phyloP scores from a whole-genome alignment of 1,140 invertebrate species.

The Bombus haemorrhoidalis region DNA sequence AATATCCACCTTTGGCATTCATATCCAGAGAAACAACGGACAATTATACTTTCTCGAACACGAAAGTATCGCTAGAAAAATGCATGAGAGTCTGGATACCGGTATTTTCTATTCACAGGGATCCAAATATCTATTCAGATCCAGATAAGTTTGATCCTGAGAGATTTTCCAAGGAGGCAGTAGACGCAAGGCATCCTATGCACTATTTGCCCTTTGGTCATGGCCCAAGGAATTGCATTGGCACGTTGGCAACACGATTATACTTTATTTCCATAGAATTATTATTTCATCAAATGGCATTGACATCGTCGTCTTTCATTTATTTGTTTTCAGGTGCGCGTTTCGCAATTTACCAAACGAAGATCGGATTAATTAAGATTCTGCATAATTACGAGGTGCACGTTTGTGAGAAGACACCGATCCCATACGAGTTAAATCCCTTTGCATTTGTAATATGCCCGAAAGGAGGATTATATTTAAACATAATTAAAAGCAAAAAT shows the following conservation, averaged over 20 bases:
- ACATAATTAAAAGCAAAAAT: background rate
- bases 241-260: slow-evolving; percentile 74
- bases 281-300: too few relatives aligned
- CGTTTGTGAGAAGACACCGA: slow-evolving; percentile 70
- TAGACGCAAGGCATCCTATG: slow-evolving; percentile 77
- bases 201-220: slow-evolving; percentile 88
- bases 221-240: slow-evolving; percentile 89
- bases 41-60: slow-evolving; percentile 81
- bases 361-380: slow-evolving; percentile 80
- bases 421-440: slow-evolving; percentile 73
- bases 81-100: slow-evolving; percentile 80
- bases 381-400: slow-evolving; percentile 77
- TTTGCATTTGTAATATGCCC: background rate
- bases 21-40: slow-evolving; percentile 79
- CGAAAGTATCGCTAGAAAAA: slow-evolving; percentile 77
- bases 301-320: background rate
- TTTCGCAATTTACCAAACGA: slow-evolving; percentile 80
- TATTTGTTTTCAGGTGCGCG: slow-evolving; percentile 68
- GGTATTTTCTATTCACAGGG: slow-evolving; percentile 83
- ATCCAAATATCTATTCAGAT: slow-evolving; percentile 84
- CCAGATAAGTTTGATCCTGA: slow-evolving; percentile 85
- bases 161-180: slow-evolving; percentile 83
- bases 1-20: slow-evolving; percentile 83
- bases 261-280: background rate
- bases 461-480: background rate